Conservation (phyloP, 2,888 invertebrate species). For the Bombylius major region DNA sequence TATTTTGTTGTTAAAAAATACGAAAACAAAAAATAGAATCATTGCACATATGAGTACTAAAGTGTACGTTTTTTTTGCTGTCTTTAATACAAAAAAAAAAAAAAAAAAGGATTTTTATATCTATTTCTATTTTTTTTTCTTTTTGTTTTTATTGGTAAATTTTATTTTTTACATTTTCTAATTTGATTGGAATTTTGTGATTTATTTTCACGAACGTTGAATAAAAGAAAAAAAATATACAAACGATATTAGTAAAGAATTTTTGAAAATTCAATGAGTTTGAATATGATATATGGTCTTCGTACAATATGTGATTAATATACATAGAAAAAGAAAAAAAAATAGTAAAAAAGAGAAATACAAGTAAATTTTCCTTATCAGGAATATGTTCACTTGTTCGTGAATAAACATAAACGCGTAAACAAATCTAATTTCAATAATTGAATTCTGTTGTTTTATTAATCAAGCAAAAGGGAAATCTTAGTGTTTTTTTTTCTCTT, state of each 20-base stretch:
- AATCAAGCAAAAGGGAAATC: background rate
- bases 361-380: background rate
- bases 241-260: background rate
- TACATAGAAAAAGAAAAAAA: background rate
- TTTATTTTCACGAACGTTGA: background rate
- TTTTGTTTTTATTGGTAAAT: background rate
- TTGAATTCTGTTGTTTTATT: background rate
- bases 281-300: background rate
- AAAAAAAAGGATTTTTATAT: background rate
- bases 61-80: no score
- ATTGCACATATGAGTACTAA: no score
- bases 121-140: background rate
- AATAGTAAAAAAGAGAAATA: background rate
- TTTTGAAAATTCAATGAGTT: background rate
- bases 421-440: background rate
- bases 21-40: no score
- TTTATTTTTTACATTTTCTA: background rate
- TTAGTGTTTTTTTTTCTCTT: no score
- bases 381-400: background rate
- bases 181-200: background rate
- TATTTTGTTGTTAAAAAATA: background rate
- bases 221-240: background rate
- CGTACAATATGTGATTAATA: no score
- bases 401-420: background rate
- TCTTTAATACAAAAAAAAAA: no score